Base-by-base conservation (phyloP, 23 tunicate genomes). In the Halocynthia aurantium region DNA sequence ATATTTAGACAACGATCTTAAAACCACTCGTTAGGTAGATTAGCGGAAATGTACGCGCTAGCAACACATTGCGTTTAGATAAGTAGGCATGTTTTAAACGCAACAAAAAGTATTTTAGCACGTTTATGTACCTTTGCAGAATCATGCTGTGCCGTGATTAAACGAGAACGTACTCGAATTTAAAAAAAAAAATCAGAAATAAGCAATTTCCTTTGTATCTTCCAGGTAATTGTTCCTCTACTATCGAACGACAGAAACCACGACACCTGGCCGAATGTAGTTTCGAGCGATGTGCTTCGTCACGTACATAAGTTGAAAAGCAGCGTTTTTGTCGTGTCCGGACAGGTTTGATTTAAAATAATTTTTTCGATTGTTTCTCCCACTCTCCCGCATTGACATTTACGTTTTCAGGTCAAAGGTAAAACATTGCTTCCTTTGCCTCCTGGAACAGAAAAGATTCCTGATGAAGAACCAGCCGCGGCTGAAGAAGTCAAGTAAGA, bases 231-330 rank as follows among this genome's bases (percentile, higher is more conserved):
- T 54, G 98, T 92, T 7, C 98, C 98, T 8, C 81, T 92, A 70
- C 83, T 92, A 57, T 83, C 87, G 19, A 92, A 92, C 84, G 88
- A 78, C 56, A 57, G 92, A 69, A 92, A 92, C 61, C 98, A 92
- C 50, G 92, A 83, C 77, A 75, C 84, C 55, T 93, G 98, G 98
- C 98, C 98, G 12, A 75, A 78, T 76, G 98, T 93, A 50, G 98
- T 93, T 8, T 87, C 94, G 17, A 85, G 98, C 51, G 98, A 93
- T 80, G 98, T 93, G 0, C 53, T 87, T 53, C 87, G 89, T 58
- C 93, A 93, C 57, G 93, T 93, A 64, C 87, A 93, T 78, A 93
- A 93, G 76, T 76, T 93, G 73, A 93, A 93, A 61, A 87, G 89
- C 84, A 84, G 90, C 77, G 98, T 93, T 12, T 93, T 87, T 72